Conservation (phyloP, 2,888 invertebrate species). For the Pseudoips prasinana region DNA sequence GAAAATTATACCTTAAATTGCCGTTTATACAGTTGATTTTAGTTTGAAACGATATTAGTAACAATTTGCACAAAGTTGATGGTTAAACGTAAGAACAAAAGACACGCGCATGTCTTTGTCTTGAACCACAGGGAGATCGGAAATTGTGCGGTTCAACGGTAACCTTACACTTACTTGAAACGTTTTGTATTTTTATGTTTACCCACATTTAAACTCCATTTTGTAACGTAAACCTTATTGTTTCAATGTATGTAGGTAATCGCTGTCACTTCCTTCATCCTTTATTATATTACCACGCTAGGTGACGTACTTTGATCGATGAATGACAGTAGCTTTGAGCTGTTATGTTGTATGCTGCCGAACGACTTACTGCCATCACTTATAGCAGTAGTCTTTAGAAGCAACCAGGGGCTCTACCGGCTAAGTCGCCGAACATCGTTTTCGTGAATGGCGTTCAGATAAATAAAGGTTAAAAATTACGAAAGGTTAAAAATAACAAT, state of each 20-base stretch:
- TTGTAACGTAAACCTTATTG: conserved; percentile 4
- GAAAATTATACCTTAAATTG: conserved; percentile 6
- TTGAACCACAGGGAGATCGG: conserved; percentile 61
- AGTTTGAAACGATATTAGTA: conserved; percentile 2
- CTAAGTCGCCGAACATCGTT: too few relatives aligned
- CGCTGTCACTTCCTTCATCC: background rate
- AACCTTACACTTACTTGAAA: conserved; percentile 37
- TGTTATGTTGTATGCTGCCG: too few relatives aligned
- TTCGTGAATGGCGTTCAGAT: too few relatives aligned
- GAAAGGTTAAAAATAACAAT: too few relatives aligned
- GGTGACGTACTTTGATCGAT: too few relatives aligned
- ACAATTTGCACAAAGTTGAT: conserved; percentile 43
- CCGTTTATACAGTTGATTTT: conserved; percentile 2
- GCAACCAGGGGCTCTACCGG: too few relatives aligned
- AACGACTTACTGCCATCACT: too few relatives aligned
- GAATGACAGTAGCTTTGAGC: too few relatives aligned
- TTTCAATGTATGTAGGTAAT: background rate
- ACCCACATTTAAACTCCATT: conserved; percentile 2
- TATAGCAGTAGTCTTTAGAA: too few relatives aligned
- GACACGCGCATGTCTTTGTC: conserved; percentile 40
- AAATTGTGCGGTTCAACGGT: conserved; percentile 53
- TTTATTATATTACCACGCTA: too few relatives aligned
- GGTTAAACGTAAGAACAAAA: conserved; percentile 51
- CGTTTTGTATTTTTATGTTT: too few relatives aligned
- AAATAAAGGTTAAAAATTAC: too few relatives aligned